phyloP scores from a whole-genome alignment of 2,888 invertebrate species.

The Ophioninae sp. region DNA sequence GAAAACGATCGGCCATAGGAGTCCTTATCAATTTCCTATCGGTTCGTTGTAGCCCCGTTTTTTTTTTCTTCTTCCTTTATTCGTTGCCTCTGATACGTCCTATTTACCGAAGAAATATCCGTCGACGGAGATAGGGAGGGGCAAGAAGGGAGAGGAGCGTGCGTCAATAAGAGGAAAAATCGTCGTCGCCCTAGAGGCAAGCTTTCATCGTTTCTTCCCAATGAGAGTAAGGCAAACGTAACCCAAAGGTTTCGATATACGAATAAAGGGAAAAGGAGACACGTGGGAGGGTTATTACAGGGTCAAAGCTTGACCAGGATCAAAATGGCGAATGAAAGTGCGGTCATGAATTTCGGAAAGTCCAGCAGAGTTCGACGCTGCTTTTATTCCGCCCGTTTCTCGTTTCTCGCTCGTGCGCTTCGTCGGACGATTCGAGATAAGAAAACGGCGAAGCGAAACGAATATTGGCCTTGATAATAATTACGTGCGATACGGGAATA shows the following conservation, averaged over 20 bases:
- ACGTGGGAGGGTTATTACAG: not conserved
- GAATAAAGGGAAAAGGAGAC: not conserved
- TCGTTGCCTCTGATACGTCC: not conserved
- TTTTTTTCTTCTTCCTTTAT: not conserved
- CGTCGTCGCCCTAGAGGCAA: not conserved
- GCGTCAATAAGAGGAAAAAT: constrained; percentile 18
- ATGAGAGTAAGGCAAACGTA: not conserved
- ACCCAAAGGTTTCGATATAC: not conserved
- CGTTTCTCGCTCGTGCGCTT: not conserved
- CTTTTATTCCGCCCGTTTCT: not conserved
- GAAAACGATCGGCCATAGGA: not conserved
- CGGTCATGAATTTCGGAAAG: not conserved
- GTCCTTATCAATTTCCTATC: constrained; percentile 1
- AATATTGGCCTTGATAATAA: constrained; percentile 1
- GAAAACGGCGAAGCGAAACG: not conserved
- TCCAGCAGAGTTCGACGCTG: not conserved
- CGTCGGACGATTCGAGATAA: not conserved
- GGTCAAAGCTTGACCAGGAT: not conserved
- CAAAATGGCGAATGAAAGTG: not conserved
- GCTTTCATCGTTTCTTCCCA: constrained; percentile 11
- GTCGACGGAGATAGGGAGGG: not conserved
- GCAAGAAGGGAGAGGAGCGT: not conserved
- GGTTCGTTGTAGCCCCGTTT: constrained; percentile 4
- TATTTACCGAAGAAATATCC: constrained; percentile 24
- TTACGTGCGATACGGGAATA: constrained; percentile 24